phyloP scores from a whole-genome alignment of 1,140 invertebrate genomes.

The Eueides isabella region DNA sequence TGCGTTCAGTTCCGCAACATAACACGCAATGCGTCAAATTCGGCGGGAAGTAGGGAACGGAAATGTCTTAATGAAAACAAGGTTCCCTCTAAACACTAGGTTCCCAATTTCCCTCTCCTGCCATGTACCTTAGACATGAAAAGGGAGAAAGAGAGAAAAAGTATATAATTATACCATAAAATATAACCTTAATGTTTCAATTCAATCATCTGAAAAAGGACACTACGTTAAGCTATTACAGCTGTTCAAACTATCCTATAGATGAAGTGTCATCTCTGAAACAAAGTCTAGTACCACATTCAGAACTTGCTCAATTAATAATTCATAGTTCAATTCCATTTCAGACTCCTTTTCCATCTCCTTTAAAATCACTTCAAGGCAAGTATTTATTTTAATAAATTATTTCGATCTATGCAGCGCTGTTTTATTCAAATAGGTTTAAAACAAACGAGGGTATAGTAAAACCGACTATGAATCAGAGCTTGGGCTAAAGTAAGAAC shows the following conservation, averaged over 20 bases:
- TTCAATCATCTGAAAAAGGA: neutral
- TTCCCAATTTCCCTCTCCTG: too few relatives aligned
- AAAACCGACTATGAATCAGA: constrained; percentile 36
- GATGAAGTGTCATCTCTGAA: constrained; percentile 2
- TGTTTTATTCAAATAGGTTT: constrained; percentile 51
- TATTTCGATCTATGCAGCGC: constrained; percentile 29
- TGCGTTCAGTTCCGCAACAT: too few relatives aligned
- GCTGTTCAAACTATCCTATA: neutral
- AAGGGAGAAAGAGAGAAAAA: too few relatives aligned
- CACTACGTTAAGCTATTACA: neutral
- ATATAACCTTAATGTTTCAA: neutral
- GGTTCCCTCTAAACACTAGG: too few relatives aligned
- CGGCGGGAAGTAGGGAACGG: too few relatives aligned
- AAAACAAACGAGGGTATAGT: constrained; percentile 56
- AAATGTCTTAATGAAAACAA: too few relatives aligned
- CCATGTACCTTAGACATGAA: too few relatives aligned
- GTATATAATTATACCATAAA: too few relatives aligned
- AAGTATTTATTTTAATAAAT: constrained; percentile 26
- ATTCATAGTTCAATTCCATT: constrained; percentile 11
- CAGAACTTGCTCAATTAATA: constrained; percentile 9
- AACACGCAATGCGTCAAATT: too few relatives aligned
- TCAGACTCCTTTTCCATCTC: neutral
- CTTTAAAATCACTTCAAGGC: constrained; percentile 15
- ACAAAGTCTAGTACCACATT: neutral
- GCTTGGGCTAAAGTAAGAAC: constrained; percentile 26